These are phyloP conservation scores for Pterostichus niger DNA, from an alignment of 2,888 invertebrate species.

Conservation along the genomic window DNA sequence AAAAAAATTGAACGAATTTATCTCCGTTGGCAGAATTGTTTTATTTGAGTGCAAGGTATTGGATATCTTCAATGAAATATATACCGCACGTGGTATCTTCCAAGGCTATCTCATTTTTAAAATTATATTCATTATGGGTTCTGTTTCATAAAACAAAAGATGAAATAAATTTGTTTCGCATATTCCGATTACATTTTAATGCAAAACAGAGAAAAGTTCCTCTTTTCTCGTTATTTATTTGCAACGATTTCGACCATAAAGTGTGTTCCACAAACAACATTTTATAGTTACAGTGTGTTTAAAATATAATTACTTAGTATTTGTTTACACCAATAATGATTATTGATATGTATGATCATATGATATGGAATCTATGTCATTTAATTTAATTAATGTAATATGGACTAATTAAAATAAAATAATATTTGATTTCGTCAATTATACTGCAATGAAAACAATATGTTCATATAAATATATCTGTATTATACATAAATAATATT, in stretches of 20 bases:
- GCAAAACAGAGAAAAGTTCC: conserved; percentile 1
- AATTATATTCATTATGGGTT: conserved; percentile 41
- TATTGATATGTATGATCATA: not conserved
- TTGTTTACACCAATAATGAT: not conserved
- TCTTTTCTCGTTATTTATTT: conserved; percentile 25
- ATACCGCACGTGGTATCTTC: not conserved
- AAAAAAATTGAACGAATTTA: conserved; percentile 35
- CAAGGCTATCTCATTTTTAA: conserved; percentile 3
- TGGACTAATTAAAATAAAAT: not conserved
- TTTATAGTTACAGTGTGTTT: too few relatives aligned
- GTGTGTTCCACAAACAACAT: not conserved
- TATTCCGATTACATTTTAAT: conserved; percentile 44
- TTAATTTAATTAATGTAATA: conserved; percentile 19
- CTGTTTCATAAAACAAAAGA: conserved; percentile 30
- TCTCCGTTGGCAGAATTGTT: conserved; percentile 11
- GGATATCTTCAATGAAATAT: conserved; percentile 28
- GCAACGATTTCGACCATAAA: not conserved
- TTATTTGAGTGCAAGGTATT: conserved; percentile 23
- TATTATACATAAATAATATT: conserved; percentile 10
- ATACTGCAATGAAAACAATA: conserved; percentile 1
- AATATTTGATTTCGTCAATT: conserved; percentile 3
- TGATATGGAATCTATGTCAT: not conserved
- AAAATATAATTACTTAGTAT: not conserved
- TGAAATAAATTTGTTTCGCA: conserved; percentile 28
- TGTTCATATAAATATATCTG: not conserved